These are phyloP conservation scores for Mixornis gularis DNA, from an alignment of 2,113 vertebrate species.

Conservation along the genomic window DNA sequence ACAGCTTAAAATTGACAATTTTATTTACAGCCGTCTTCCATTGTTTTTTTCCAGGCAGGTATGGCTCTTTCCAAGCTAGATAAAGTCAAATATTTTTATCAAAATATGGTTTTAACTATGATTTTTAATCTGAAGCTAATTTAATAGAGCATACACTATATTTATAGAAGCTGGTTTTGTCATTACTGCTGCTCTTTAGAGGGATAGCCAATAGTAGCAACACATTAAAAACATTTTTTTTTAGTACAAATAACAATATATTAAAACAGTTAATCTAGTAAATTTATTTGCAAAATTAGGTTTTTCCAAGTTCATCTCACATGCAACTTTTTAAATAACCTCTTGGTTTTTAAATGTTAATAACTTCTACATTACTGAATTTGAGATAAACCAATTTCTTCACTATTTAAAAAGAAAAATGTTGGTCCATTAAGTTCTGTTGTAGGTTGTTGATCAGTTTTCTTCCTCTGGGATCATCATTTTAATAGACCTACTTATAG, in stretches of 20 bases:
- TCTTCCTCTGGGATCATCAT: neutral
- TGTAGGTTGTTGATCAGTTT: neutral
- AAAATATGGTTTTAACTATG: neutral
- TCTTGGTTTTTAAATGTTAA: neutral
- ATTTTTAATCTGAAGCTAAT: neutral
- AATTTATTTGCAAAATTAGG: neutral
- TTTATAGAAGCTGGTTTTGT: neutral
- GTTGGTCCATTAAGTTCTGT: neutral
- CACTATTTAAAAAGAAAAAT: neutral
- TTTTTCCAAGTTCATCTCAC: neutral
- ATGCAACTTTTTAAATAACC: neutral
- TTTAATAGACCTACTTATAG: neutral
- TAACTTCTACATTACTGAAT: neutral
- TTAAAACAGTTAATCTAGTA: neutral
- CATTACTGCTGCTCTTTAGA: neutral
- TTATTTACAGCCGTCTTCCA: neutral
- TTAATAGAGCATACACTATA: neutral
- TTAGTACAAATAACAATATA: neutral
- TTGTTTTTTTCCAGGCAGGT: neutral
- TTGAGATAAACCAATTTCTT: neutral
- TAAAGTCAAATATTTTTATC: neutral
- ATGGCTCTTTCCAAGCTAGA: neutral
- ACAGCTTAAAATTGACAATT: neutral
- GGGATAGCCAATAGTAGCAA: neutral
- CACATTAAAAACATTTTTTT: neutral